Evolutionary conservation across 2,888 invertebrate species (phyloP).

Genomic region (Melieria omissa): DNA sequence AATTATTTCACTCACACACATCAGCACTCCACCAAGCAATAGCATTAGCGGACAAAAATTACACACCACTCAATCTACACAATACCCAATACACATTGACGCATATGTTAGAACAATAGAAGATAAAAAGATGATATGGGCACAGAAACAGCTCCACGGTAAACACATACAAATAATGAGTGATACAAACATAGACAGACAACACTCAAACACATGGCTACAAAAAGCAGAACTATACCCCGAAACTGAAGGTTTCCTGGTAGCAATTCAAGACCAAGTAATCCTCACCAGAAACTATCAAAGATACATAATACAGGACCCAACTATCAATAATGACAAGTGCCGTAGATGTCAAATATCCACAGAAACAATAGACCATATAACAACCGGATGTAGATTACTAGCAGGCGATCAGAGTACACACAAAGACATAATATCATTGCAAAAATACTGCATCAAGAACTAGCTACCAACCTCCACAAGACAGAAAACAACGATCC

Average conservation of each 20-base stretch:
- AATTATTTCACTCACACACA: no score
- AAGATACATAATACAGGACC: background rate
- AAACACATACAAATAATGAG: no score
- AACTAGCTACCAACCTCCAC: no score
- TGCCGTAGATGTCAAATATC: background rate
- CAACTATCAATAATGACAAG: background rate
- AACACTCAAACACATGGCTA: background rate
- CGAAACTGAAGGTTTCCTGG: constrained; percentile 14
- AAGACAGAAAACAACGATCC: background rate
- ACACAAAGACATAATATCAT: constrained; percentile 2
- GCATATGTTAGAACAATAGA: no score
- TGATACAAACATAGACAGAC: no score
- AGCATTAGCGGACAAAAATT: no score
- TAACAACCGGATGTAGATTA: background rate
- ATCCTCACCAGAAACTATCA: constrained; percentile 13
- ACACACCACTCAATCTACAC: no score
- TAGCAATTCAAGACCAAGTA: constrained; percentile 19
- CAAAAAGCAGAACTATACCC: background rate
- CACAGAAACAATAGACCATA: background rate
- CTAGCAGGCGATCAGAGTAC: background rate
- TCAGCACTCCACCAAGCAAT: no score
- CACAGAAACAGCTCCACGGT: no score
- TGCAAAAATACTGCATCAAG: background rate
- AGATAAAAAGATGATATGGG: no score
- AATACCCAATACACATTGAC: background rate